Percentiles rank a stretch among this genome's conserved stretches.
Conservation (phyloP, 2,888 invertebrate species). For the Limenitis arthemis region DNA sequence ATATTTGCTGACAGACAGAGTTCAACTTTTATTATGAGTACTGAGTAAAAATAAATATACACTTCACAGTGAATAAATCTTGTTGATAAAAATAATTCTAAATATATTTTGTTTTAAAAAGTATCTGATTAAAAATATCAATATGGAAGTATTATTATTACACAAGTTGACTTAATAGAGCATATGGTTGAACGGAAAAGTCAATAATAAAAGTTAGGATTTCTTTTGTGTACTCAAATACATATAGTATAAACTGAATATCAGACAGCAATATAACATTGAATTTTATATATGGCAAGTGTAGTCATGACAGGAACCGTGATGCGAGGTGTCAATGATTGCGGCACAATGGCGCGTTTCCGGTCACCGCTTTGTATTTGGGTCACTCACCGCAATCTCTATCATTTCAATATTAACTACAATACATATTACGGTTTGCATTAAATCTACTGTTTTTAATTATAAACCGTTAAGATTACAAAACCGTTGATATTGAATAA, state of each 20-base stretch:
- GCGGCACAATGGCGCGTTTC: conserved; percentile 66
- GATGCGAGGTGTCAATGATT: conserved; percentile 70
- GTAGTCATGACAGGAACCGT: conserved; percentile 46
- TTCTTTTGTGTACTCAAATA: no score
- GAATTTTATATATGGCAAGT: conserved; percentile 17
- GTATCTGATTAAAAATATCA: no score
- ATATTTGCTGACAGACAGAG: neutral
- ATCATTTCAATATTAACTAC: conserved; percentile 61
- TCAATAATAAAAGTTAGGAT: no score
- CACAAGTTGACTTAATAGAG: no score
- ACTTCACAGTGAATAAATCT: neutral
- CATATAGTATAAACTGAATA: no score
- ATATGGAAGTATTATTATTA: no score
- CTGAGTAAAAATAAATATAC: neutral
- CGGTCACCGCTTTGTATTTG: conserved; percentile 66
- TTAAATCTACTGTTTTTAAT: conserved; percentile 25
- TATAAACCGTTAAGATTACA: conserved; percentile 9
- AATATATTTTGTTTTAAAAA: conserved; percentile 1
- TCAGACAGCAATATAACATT: conserved; percentile 14
- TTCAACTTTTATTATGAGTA: neutral
- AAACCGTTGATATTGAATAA: conserved; percentile 19
- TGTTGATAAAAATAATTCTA: neutral
- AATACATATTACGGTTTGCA: conserved; percentile 44
- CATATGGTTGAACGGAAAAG: no score
- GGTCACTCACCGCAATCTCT: conserved; percentile 69